Percentiles rank a stretch among this genome's conserved stretches.
These are phyloP conservation scores for Pomacea canaliculata DNA, from an alignment of 2,888 invertebrate species.

Conservation along the genomic window DNA sequence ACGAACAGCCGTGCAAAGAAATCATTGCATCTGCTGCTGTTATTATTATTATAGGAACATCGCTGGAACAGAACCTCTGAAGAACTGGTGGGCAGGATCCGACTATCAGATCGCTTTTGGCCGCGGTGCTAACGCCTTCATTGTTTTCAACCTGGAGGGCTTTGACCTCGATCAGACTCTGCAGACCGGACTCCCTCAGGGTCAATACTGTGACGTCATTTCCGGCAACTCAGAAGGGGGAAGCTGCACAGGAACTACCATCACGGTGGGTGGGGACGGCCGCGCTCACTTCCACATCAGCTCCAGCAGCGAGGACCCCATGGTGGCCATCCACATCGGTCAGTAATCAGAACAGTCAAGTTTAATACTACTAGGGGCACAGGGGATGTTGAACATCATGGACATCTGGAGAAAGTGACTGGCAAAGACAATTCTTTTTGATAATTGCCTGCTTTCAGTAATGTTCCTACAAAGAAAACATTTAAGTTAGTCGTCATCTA, in stretches of 20 bases:
- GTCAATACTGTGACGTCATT: constrained; percentile 87
- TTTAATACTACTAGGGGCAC: no score
- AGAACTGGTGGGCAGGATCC: constrained; percentile 83
- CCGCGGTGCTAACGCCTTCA: constrained; percentile 77
- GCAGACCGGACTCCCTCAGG: constrained; percentile 76
- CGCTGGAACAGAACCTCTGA: constrained; percentile 61
- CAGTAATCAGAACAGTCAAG: constrained; percentile 10
- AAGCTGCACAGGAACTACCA: constrained; percentile 77
- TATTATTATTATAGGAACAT: constrained; percentile 40
- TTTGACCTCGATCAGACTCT: constrained; percentile 65
- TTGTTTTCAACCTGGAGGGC: constrained; percentile 80
- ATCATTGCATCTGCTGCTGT: no score
- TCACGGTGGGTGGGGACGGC: constrained; percentile 76
- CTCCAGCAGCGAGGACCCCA: constrained; percentile 76
- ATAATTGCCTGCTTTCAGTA: background rate
- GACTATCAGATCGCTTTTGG: constrained; percentile 88
- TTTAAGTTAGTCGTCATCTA: no score
- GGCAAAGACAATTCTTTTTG: background rate
- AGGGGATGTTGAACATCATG: no score
- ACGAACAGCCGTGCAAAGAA: background rate
- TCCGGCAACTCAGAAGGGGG: constrained; percentile 74
- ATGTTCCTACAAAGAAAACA: background rate
- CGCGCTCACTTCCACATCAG: constrained; percentile 75
- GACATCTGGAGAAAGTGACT: no score
- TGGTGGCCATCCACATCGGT: constrained; percentile 73